phyloP scores from a whole-genome alignment of 2,113 vertebrate genomes.

The Cinclus cinclus region DNA sequence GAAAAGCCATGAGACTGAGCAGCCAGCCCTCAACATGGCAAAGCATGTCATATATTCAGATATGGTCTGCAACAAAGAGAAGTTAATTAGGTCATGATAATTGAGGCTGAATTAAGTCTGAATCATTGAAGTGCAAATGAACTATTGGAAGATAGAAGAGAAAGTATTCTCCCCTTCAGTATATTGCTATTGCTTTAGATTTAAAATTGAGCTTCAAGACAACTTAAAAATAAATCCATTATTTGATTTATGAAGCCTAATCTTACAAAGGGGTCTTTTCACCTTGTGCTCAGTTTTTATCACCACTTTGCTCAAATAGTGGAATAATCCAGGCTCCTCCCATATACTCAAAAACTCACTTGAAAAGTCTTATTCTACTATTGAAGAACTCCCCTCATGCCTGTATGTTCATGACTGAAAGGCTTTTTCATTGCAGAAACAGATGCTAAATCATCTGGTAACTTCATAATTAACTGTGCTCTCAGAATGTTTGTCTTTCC shows the following conservation, averaged over 20 bases:
- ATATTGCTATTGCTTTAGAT: neutral
- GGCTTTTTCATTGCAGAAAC: neutral
- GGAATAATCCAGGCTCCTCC: neutral
- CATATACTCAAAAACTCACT: neutral
- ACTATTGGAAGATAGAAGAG: accelerated
- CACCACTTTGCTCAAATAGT: neutral
- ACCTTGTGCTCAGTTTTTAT: neutral
- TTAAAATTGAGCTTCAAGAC: neutral
- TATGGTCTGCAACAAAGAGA: neutral
- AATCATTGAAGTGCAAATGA: neutral
- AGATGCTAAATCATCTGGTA: neutral
- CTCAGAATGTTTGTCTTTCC: neutral
- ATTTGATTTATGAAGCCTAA: neutral
- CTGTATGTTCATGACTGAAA: neutral
- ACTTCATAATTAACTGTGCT: neutral
- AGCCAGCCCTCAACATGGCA: neutral
- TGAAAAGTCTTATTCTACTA: neutral
- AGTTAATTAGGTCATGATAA: neutral
- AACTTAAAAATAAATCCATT: neutral
- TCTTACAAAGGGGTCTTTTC: neutral
- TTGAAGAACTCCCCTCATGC: neutral
- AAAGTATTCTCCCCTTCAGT: neutral
- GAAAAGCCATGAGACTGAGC: neutral
- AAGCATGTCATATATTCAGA: neutral
- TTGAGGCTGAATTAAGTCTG: neutral